A percentile compares a stretch with the other conserved stretches of the same genome.
phyloP scores from a whole-genome alignment of 2,888 invertebrate genomes.

The Drosophila anomelani region DNA sequence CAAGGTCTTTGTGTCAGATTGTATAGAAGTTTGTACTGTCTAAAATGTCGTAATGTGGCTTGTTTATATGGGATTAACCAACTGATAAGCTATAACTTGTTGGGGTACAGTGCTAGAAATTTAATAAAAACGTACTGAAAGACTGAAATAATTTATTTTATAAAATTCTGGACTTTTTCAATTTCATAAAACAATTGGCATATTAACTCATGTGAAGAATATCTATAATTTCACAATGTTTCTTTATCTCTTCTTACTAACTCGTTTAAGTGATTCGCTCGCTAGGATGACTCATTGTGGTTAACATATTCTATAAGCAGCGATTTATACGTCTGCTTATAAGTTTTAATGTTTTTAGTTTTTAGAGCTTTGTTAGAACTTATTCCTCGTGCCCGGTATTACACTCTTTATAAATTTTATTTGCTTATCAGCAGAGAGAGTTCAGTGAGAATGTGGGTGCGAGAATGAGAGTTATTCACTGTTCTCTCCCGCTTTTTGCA shows the following conservation, averaged over 20 bases:
- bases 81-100: conserved; percentile 20
- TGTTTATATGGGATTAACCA: conserved; percentile 12
- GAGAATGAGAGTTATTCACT: background rate
- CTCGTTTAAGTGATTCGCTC: conserved; percentile 2
- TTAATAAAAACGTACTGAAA: no score
- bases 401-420: conserved; percentile 14
- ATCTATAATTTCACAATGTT: background rate
- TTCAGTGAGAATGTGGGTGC: background rate
- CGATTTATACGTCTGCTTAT: background rate
- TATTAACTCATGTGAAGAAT: background rate
- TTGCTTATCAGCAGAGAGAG: conserved; percentile 30
- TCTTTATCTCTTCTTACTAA: background rate
- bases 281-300: conserved; percentile 5
- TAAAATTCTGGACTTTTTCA: background rate
- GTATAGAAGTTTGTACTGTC: conserved; percentile 11
- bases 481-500: background rate
- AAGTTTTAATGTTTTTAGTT: conserved; percentile 6
- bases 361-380: conserved; percentile 13
- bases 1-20: conserved; percentile 22
- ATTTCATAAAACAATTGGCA: background rate
- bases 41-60: conserved; percentile 23
- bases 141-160: background rate
- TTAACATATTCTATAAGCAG: conserved; percentile 7
- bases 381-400: conserved; percentile 22
- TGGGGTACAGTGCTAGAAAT: background rate